Evolutionary conservation across 2,888 invertebrate species (phyloP).

Genomic region (Empis stercorea): DNA sequence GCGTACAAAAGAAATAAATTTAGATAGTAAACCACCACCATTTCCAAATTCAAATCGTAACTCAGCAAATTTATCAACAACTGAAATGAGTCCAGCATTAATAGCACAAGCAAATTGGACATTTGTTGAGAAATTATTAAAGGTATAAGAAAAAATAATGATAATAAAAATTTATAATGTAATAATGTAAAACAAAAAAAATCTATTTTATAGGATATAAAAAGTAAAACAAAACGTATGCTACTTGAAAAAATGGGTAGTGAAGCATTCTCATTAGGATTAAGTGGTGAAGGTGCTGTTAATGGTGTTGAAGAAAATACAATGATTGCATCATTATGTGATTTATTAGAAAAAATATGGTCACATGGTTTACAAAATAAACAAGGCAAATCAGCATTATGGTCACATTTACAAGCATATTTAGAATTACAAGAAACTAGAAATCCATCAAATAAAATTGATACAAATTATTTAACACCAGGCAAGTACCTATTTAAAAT

Average conservation of each 20-base stretch:
- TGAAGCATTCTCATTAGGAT: constrained; percentile 89
- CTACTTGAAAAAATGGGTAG: constrained; percentile 97
- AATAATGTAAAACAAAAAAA: not conserved
- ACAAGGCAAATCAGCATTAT: constrained; percentile 92
- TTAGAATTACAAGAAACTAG: constrained; percentile 67
- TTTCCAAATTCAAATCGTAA: constrained; percentile 25
- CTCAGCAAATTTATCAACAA: constrained; percentile 32
- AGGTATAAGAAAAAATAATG: constrained; percentile 45
- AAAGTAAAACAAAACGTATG: constrained; percentile 95
- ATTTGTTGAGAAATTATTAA: constrained; percentile 92
- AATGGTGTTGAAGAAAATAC: constrained; percentile 90
- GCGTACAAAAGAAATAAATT: constrained; percentile 48
- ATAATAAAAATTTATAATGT: not conserved
- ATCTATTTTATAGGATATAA: constrained; percentile 55
- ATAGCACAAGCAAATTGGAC: constrained; percentile 96
- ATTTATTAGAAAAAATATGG: constrained; percentile 94
- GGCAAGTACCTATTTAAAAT: constrained; percentile 32
- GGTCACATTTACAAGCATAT: constrained; percentile 87
- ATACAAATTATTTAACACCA: constrained; percentile 42
- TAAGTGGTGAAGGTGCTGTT: constrained; percentile 61
- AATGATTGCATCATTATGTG: constrained; percentile 93
- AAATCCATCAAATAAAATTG: constrained; percentile 40
- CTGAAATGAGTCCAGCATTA: constrained; percentile 60
- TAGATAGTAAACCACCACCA: constrained; percentile 36
- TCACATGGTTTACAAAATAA: constrained; percentile 92